These are phyloP conservation scores for Taenaris catops DNA, from an alignment of 2,888 invertebrate genomes.

Conservation along the genomic window DNA sequence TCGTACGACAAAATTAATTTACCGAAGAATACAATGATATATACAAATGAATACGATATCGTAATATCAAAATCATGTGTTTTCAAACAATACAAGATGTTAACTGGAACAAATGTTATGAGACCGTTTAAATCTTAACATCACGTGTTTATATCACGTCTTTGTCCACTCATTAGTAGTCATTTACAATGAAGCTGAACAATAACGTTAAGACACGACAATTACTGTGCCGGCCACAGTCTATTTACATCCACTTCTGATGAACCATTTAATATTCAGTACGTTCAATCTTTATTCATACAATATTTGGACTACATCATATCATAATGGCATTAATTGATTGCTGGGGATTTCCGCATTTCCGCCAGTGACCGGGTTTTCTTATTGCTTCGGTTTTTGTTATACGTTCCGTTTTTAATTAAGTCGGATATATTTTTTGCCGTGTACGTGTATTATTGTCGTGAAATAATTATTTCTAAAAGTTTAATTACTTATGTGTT, in stretches of 20 bases:
- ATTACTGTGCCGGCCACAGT: slow-evolving; percentile 14
- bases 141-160: slow-evolving; percentile 19
- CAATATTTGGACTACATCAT: slow-evolving; percentile 6
- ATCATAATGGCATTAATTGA: slow-evolving; percentile 16
- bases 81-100: too few species aligned
- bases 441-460: slow-evolving; percentile 7
- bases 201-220: slow-evolving; percentile 15
- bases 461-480: slow-evolving; percentile 9
- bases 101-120: slow-evolving; percentile 6
- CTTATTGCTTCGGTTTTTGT: slow-evolving; percentile 30
- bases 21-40: neutral
- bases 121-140: slow-evolving; percentile 8
- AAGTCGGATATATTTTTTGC: slow-evolving; percentile 33
- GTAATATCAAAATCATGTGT: neutral
- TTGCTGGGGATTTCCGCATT: slow-evolving; percentile 43
- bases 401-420: slow-evolving; percentile 28
- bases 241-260: slow-evolving; percentile 5
- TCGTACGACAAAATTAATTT: too few species aligned
- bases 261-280: slow-evolving; percentile 6
- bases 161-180: slow-evolving; percentile 24
- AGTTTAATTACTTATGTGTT: slow-evolving; percentile 1
- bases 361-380: slow-evolving; percentile 41
- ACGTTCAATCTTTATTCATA: slow-evolving; percentile 1
- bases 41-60: neutral
- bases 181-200: slow-evolving; percentile 30